Base-by-base conservation (phyloP, 2,888 invertebrate genomes). In the Caenorhabditis plicata region DNA sequence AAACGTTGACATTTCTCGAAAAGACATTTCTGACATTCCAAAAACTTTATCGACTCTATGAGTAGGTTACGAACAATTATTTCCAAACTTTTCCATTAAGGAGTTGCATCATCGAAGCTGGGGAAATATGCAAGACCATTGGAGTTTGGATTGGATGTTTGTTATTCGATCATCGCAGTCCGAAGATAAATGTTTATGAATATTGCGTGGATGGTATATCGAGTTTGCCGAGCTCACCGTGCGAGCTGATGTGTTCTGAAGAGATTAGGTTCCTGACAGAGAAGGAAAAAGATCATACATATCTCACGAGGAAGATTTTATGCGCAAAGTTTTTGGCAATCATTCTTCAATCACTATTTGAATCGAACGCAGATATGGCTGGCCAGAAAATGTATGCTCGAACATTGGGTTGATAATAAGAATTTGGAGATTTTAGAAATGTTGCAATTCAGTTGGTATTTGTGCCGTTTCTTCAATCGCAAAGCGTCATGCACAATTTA, bases 111-210 rank as follows among this genome's bases (percentile, higher is more conserved):
- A 43, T 56, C 13, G 57, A 53, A 20, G 52, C 51, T 15, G 55
- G 47, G 4, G 39, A 52, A 11, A 35, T 77, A 7, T 44, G 63
- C 13, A 48, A 57, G 19, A 54, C 50, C 13, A 61, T 77, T 20
- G 78, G 77, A 7, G 49, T 66, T 22, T 78, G 78, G 78, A 52
- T 71, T 9, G 62, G 71, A 3, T 78, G 78, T 51, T 50, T 78
- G 17, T 54, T 73, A 17, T 45, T 54, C 11, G 78, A 78, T 36
- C 71, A 77, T 41, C 57, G 68, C 19, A 73, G 55, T 38, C 68
- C 49, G 4, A 58, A 64, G 53, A 74, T 78, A 60, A 47, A 68
- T 29, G 68, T 68, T 5, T 64, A 55, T 46, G 56, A 47, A 1
- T 48, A 47, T 33, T 49, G 48, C 23, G 56, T 64, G 5, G 62